These are phyloP conservation scores for Nemoura dubitans DNA, from an alignment of 2,888 invertebrate genomes.

Conservation along the genomic window DNA sequence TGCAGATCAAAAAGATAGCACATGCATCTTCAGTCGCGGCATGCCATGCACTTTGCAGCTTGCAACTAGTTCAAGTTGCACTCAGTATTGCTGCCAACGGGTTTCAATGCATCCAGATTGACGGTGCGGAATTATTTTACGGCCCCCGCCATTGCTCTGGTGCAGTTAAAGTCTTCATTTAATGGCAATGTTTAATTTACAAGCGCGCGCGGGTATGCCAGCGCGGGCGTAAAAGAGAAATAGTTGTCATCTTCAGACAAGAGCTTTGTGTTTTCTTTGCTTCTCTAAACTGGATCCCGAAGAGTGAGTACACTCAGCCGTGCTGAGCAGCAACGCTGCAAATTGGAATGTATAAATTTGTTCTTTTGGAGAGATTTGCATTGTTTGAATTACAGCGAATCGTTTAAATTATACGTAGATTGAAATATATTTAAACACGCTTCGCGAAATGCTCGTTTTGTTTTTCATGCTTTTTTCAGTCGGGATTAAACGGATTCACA, in stretches of 20 bases:
- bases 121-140: too few relatives aligned
- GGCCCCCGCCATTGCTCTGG: neutral
- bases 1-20: neutral
- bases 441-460: neutral
- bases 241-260: neutral
- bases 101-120: neutral
- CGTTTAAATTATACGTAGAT: slow-evolving; percentile 29
- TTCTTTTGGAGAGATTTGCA: neutral
- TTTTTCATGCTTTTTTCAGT: neutral
- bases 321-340: neutral
- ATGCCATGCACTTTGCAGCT: neutral
- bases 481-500: slow-evolving; percentile 24
- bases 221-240: neutral
- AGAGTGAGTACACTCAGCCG: neutral
- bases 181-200: neutral
- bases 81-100: neutral
- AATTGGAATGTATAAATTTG: neutral
- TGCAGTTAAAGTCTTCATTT: neutral
- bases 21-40: neutral
- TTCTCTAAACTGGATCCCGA: neutral
- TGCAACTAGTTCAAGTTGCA: neutral
- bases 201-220: neutral
- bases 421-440: neutral
- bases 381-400: neutral
- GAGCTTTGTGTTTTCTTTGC: neutral